phyloP scores from a whole-genome alignment of 2,797 vertebrate genomes.

The Platalea minor region DNA sequence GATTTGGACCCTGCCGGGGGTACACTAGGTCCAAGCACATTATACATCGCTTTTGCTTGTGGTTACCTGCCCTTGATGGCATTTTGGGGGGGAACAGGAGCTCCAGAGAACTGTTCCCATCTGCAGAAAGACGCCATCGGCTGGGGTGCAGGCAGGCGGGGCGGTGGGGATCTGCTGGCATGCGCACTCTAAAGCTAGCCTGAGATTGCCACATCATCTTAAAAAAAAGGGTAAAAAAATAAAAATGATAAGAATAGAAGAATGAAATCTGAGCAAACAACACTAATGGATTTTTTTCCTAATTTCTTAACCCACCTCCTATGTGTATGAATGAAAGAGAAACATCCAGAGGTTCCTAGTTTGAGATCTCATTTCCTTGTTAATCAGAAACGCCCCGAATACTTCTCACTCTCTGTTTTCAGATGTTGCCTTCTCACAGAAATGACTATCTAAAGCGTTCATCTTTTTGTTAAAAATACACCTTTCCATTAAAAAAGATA shows the following conservation, averaged over 20 bases:
- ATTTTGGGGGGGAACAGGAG: neutral
- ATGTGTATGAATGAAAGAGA: neutral
- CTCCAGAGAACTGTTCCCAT: neutral
- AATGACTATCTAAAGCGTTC: neutral
- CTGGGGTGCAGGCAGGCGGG: neutral
- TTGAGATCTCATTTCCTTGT: neutral
- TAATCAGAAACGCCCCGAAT: neutral
- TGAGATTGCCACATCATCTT: neutral
- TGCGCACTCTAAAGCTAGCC: neutral
- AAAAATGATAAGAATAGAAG: neutral
- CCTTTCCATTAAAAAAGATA: neutral
- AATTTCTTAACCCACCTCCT: neutral
- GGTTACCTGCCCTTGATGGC: neutral
- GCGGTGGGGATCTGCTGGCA: neutral
- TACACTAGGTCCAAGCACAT: neutral
- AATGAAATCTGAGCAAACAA: neutral
- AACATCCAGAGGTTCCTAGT: neutral
- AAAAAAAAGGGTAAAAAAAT: neutral
- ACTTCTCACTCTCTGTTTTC: neutral
- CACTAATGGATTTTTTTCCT: neutral
- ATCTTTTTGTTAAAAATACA: neutral
- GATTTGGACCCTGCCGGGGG: neutral
- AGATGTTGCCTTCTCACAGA: neutral
- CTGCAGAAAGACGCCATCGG: neutral
- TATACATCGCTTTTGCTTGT: rapidly evolving